Base-by-base conservation (phyloP, 2,888 invertebrate species). In the Dasypogon diadema region DNA sequence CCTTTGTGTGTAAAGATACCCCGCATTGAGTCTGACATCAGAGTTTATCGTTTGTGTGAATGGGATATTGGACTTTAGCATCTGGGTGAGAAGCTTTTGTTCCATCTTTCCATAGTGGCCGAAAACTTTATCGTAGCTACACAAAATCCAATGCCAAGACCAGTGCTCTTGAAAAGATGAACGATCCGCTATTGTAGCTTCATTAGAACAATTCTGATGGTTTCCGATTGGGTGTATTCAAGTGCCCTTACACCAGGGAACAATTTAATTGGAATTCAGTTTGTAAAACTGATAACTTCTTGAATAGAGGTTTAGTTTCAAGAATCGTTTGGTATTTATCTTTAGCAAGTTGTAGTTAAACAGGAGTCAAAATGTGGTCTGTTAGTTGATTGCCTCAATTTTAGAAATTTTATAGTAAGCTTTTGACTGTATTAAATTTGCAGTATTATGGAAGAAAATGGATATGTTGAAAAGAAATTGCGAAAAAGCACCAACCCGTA, bases 41-140 rank as follows among this genome's bases (percentile, higher is more conserved):
- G 24, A 24, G 65, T 65, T 46, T 65, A 65, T 65, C 65, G 48
- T 14, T 46, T 65, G 26, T 46, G 14, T 24, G 65, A 65, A 65
- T 65, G 22, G 65, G n/a, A 26, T 65, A 24, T 46, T 22, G 65
- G 65, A 46, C 22, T 63, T 42, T 48, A 46, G 14, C 65, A 46
- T 65, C 24, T 65, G 46, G 65, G 5, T 22, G 65, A 14, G 65
- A 65, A 14, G 14, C 51, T 46, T 46, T 65, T 65, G 65, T 65
- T 65, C 65, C 65, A 21, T 65, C 46, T 46, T 65, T 46, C 24
- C n/a, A 16, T 46, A 3, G 14, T 37, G 46, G 46, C 18, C 48
- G 46, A 46, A 65, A 65, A 65, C 65, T 65, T 65, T 65, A 65
- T 65, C 65, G 18, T 60, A 60, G n/a, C 58, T 58, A 8, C 21